Evolutionary conservation across 2,797 vertebrate species (phyloP), one percentile per base, ranked within the genome.

Genomic region (Kryptolebias ocellatus): DNA sequence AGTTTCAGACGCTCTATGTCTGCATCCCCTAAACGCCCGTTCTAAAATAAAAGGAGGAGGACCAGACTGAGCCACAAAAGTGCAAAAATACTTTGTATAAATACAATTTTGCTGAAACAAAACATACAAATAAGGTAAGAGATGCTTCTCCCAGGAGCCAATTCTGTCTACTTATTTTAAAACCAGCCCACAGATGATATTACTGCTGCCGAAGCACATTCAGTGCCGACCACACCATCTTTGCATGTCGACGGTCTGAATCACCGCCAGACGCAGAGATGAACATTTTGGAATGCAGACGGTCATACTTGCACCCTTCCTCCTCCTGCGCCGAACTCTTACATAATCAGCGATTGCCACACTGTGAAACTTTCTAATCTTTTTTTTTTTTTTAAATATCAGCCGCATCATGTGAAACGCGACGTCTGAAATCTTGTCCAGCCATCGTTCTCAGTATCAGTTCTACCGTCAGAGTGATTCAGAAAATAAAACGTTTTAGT

Each of bases 1-100:
- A 96, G 93, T 67, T 96, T 97, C 87, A 97, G 94, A 79, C 95
- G 94, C 58, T 97, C 95, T 92, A 96, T 92, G 90, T 97, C 96
- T 88, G 94, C 95, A 96, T 97, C 95, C 68, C 96, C 93, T 90
- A 97, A 94, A 78, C 94, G 93, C 74, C 96, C 95, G 94, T 97
- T 97, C 96, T 97, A 60, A 50, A 15, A 67, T 53, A 80, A 29
- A 79, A n/a, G 8, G 77, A 39, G 5, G 12, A 62, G 24, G n/a
- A 18, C 9, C 17, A 34, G 39, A 12, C 11, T 67, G 1, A 80
- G 65, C 60, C 47, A 61, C 0, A 31, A 3, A 24, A 50, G 5
- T 27, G 2, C 20, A 24, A 44, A 47, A 58, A 46, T 60, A 37
- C 1, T 27, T 1, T 8, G 11, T 42, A 49, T 60, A 17, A 12